A percentile compares a stretch with the other conserved stretches of the same genome.
Evolutionary conservation across 37 sponge, comb jelly and placozoan species (phyloP).

Genomic region (Oscarella lobularis): DNA sequence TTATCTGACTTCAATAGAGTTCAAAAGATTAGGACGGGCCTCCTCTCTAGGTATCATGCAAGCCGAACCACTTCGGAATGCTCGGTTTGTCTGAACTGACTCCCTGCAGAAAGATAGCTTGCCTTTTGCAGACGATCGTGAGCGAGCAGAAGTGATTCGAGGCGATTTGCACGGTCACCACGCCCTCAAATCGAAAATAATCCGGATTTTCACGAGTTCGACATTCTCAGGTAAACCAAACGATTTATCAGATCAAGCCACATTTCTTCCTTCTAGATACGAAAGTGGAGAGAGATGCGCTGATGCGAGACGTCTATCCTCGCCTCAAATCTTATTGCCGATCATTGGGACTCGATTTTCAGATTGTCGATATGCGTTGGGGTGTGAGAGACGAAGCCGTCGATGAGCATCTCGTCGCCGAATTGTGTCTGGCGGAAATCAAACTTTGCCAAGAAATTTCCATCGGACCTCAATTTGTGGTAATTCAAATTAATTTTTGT

Average conservation of each 20-base stretch:
- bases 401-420: conserved; percentile 39
- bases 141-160: neutral
- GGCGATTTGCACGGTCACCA: conserved; percentile 27
- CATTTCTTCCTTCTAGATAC: conserved; percentile 25
- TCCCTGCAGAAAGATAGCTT: too few species aligned
- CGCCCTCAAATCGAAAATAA: conserved; percentile 16
- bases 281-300: conserved; percentile 17
- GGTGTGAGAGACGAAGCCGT: conserved; percentile 51
- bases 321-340: conserved; percentile 25
- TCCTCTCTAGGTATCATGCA: too few species aligned
- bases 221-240: conserved; percentile 45
- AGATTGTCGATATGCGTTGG: conserved; percentile 44
- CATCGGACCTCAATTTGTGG: conserved; percentile 55
- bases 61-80: too few species aligned
- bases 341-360: conserved; percentile 52
- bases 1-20: too few species aligned
- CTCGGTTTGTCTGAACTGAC: too few species aligned
- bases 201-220: conserved; percentile 45
- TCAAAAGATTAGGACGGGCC: too few species aligned
- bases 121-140: neutral
- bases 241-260: neutral
- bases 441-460: conserved; percentile 45
- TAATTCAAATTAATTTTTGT: too few species aligned
- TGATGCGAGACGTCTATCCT: conserved; percentile 26
- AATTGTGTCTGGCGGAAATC: conserved; percentile 51